Percentiles rank a stretch among this genome's conserved stretches.
These are phyloP conservation scores for Mesorhabditis belari DNA, from an alignment of 2,888 invertebrate genomes.

Conservation along the genomic window DNA sequence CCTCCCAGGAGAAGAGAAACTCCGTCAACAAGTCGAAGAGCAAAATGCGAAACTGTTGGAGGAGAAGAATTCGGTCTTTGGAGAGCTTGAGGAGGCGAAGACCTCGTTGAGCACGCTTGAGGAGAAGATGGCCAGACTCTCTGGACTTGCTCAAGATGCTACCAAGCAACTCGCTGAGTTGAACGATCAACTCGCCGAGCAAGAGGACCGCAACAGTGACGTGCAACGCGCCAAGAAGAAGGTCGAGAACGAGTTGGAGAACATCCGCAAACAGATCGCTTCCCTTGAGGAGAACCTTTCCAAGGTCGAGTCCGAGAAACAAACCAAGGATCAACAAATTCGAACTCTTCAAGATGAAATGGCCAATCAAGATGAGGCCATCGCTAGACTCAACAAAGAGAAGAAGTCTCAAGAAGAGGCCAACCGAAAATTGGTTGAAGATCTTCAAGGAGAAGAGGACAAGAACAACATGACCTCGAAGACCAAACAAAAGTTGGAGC, in stretches of 20 bases:
- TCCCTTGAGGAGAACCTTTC: conserved; percentile 41
- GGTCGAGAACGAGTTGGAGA: conserved; percentile 85
- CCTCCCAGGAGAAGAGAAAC: conserved; percentile 88
- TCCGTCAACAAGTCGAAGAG: conserved; percentile 91
- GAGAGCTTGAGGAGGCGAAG: conserved; percentile 57
- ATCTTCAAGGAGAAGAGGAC: conserved; percentile 79
- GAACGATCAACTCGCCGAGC: conserved; percentile 60
- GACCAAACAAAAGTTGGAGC: conserved; percentile 96
- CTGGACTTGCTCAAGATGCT: conserved; percentile 92
- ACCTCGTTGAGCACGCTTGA: conserved; percentile 60
- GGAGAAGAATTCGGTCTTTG: conserved; percentile 41
- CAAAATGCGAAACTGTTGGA: conserved; percentile 61
- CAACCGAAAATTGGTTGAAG: conserved; percentile 55
- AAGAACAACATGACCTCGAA: conserved; percentile 99
- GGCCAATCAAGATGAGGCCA: conserved; percentile 46
- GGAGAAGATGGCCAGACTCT: conserved; percentile 95
- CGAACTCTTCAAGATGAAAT: conserved; percentile 51
- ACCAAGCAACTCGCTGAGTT: conserved; percentile 70
- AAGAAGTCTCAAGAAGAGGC: conserved; percentile 58
- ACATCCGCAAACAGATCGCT: conserved; percentile 60
- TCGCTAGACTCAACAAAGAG: conserved; percentile 52
- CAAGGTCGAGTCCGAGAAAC: conserved; percentile 50
- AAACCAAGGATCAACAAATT: conserved; percentile 50
- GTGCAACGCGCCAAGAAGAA: conserved; percentile 57
- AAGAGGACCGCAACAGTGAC: conserved; percentile 51